phyloP scores from a whole-genome alignment of 2,113 vertebrate genomes.

The Oreochromis aureus region DNA sequence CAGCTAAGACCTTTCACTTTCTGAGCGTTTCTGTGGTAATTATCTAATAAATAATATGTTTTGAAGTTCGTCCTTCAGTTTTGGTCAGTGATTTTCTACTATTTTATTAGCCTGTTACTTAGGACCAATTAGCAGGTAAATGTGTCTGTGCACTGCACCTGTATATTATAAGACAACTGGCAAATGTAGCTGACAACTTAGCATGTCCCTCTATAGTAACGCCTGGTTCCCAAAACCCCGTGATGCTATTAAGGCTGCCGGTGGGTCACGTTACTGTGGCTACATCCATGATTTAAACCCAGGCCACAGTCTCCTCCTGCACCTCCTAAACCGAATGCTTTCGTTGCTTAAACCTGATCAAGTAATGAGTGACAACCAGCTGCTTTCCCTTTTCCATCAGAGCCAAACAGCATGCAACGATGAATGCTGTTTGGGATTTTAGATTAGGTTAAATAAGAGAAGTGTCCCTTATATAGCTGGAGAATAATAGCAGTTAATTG shows the following conservation, averaged over 20 bases:
- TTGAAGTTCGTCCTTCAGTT: neutral
- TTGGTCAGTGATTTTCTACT: neutral
- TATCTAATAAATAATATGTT: neutral
- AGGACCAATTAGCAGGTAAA: neutral
- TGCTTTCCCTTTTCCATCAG: neutral
- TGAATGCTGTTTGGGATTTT: accelerated
- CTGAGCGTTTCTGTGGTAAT: neutral
- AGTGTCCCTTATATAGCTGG: neutral
- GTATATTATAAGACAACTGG: neutral
- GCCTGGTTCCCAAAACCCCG: neutral
- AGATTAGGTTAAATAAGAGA: neutral
- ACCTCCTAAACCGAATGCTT: neutral
- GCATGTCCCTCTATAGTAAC: neutral
- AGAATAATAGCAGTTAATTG: accelerated
- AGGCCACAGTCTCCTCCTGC: neutral
- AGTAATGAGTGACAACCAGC: neutral
- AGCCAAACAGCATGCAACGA: accelerated
- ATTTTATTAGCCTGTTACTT: neutral
- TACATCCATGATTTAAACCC: accelerated
- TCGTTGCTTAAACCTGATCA: neutral
- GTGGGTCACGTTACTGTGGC: accelerated
- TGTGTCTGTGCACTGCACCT: neutral
- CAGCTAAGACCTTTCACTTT: neutral
- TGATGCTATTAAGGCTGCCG: accelerated
- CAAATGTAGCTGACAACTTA: neutral